Conservation (phyloP, 1,140 invertebrate genomes). For the Hirudo medicinalis region DNA sequence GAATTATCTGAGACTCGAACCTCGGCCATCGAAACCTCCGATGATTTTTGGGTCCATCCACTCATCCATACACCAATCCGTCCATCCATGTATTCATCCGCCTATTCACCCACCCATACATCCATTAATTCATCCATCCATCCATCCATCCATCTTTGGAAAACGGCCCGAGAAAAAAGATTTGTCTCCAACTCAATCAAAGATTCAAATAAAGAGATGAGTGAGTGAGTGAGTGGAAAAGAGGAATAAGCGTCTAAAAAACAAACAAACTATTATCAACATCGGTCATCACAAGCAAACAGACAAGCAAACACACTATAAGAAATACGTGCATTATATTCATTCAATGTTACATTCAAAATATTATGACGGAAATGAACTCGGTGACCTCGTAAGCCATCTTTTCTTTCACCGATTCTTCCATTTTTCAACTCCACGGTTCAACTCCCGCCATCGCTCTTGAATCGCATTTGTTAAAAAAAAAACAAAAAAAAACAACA, state of each 20-base stretch:
- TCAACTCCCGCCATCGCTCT: background rate
- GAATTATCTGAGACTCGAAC: background rate
- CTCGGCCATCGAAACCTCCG: background rate
- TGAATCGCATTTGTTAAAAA: background rate
- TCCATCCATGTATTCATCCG: background rate
- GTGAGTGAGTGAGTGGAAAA: background rate
- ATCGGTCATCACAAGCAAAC: background rate
- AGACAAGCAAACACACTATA: background rate
- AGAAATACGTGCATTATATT: too few species aligned
- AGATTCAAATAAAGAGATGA: background rate
- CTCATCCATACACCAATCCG: background rate
- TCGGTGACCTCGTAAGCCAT: background rate
- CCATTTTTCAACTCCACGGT: background rate
- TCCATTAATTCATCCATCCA: background rate
- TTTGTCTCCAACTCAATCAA: background rate
- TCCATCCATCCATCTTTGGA: background rate
- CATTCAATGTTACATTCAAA: too few species aligned
- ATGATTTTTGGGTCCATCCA: background rate
- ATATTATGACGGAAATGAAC: too few species aligned
- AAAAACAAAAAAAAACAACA: too few species aligned
- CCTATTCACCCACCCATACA: too few species aligned
- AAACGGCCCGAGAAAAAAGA: background rate
- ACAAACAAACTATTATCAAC: background rate
- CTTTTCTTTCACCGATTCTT: background rate
- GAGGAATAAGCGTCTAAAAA: background rate